A percentile compares a stretch with the other conserved stretches of the same genome.
Conservation (phyloP, 2,797 vertebrate species). For the Onychomys torridus region DNA sequence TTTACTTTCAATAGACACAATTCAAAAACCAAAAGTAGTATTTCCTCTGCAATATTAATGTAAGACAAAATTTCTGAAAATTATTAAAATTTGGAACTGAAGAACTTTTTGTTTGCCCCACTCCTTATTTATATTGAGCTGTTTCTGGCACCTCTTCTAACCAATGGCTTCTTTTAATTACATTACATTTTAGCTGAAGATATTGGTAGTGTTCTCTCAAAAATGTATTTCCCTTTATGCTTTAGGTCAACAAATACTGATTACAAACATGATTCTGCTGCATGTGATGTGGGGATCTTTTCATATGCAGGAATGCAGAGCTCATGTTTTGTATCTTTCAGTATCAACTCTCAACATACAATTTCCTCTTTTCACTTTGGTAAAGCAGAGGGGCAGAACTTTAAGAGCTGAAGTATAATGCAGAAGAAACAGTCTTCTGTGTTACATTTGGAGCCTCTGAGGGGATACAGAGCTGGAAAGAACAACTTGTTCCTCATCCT, state of each 20-base stretch:
- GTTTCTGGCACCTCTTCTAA: not conserved
- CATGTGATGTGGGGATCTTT: not conserved
- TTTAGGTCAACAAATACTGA: not conserved
- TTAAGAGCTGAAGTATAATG: not conserved
- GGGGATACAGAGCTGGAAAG: not conserved
- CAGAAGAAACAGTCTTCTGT: not conserved
- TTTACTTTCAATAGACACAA: not conserved
- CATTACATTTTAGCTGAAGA: not conserved
- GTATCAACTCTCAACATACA: not conserved
- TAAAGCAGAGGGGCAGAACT: slow-evolving; percentile 50
- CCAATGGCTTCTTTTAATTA: not conserved
- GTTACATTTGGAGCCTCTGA: not conserved
- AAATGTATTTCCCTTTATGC: not conserved
- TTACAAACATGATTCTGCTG: not conserved
- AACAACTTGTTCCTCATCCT: not conserved
- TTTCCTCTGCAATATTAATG: not conserved
- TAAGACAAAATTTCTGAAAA: not conserved
- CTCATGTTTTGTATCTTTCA: slow-evolving; percentile 18
- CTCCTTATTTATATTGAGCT: not conserved
- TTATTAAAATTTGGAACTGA: not conserved
- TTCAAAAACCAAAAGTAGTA: not conserved
- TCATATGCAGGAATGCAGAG: not conserved
- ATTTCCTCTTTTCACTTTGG: slow-evolving; percentile 74
- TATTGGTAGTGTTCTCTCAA: not conserved
- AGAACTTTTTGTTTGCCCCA: too few species aligned